Base-by-base conservation (phyloP, 2,888 invertebrate genomes). In the Mesorhabditis sp. region DNA sequence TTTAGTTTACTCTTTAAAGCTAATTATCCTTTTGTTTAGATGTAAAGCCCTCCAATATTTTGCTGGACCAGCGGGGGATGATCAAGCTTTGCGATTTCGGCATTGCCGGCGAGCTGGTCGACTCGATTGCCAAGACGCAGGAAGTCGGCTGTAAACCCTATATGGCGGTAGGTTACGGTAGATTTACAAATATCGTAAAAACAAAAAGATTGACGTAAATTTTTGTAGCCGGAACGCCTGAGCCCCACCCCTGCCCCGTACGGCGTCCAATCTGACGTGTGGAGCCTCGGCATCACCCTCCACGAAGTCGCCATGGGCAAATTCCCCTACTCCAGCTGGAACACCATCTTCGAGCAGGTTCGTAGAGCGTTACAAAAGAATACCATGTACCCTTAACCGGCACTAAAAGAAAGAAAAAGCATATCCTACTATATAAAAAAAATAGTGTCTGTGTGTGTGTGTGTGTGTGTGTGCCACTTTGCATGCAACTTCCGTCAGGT, bases 21-120 rank as follows among this genome's bases (percentile, higher is more conserved):
- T n/a, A 4, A 45, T 28, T 13, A 5, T 61, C 4, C 42, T 28
- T 7, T 44, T 15, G 76, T 81, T 67, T 83, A 87, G 97, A 98
- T 90, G 96, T 98, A 13, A 98, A 98, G 87, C 98, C 98, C 65
- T 95, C 95, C 86, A 98, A 98, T 88, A 97, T 98, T 87, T 89
- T 98, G 79, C 89, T 98, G 86, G 95, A 97, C 88, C 90, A 92
- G 84, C 90, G 92, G 81, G 97, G 95, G 69, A 93, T 94, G 86
- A 96, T 98, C 81, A 98, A 98, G 88, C 88, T 98, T 68, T 98
- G 97, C 90, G 97, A 98, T 89, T 98, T 98, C 89, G 97, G 97
- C 76, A 98, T 98, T 87, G 95, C 95, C 77, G 97, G 97, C 6
- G 95, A 97, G 86, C 89, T 98, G 80, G 96, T 97, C 44, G 96